A percentile compares a stretch with the other conserved stretches of the same genome.
Conservation (phyloP, 2,888 invertebrate species). For the Tachystola acroxantha region DNA sequence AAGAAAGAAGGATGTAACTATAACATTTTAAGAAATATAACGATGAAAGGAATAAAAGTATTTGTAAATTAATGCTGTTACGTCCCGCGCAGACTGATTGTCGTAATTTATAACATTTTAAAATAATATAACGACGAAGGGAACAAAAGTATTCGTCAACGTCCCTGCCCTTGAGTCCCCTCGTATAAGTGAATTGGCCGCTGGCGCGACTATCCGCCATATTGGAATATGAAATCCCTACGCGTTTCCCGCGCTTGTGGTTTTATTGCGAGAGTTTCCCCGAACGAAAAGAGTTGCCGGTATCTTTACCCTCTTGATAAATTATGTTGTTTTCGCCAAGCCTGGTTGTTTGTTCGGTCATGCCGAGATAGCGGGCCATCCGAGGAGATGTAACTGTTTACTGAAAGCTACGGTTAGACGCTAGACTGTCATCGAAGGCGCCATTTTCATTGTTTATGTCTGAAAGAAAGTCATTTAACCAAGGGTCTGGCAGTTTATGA, state of each 20-base stretch:
- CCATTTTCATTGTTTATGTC: constrained; percentile 48
- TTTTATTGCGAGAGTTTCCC: constrained; percentile 63
- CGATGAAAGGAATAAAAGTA: no score
- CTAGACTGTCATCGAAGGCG: constrained; percentile 29
- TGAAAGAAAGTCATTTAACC: constrained; percentile 11
- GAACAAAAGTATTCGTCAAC: no score
- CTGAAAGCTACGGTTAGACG: background rate
- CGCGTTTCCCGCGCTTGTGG: constrained; percentile 43
- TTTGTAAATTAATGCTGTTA: no score
- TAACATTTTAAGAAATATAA: no score
- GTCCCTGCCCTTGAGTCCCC: constrained; percentile 51
- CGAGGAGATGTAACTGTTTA: background rate
- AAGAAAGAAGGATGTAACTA: no score
- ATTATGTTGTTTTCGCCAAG: constrained; percentile 74
- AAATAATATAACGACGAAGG: no score
- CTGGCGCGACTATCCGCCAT: constrained; percentile 51
- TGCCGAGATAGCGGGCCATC: constrained; percentile 2
- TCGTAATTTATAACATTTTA: no score
- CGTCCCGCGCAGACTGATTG: no score
- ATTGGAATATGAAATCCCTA: constrained; percentile 63
- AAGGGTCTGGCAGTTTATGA: background rate
- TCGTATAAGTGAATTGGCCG: constrained; percentile 56
- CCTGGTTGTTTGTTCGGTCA: constrained; percentile 50
- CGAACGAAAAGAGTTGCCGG: constrained; percentile 36
- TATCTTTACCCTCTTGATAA: constrained; percentile 68